Evolutionary conservation across 2,888 invertebrate genomes (phyloP), one percentile per base, ranked within the genome.

Genomic region (Perdita meconis): DNA sequence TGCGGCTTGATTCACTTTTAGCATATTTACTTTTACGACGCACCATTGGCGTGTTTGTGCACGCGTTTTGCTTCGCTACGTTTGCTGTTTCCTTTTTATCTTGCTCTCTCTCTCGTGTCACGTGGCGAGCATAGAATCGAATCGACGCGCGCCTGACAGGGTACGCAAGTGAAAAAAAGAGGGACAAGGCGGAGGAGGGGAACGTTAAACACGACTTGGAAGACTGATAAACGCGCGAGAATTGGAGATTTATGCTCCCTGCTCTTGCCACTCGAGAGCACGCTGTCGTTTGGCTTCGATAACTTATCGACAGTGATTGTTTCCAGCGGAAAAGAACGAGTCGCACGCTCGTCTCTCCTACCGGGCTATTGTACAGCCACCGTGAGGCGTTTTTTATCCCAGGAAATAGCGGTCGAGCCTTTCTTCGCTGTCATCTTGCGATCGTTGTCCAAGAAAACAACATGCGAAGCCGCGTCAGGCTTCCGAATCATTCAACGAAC

Each of bases 271-370:
- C 30, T 63, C 57, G 40, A 57, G 34, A 50, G 55, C 64, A 19
- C 34, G 60, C 61, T 57, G 69, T 55, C 73, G 66, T 51, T 68
- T 42, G 56, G 57, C 30, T 13, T 34, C 61, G 81, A 74, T 73
- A 77, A 74, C 57, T 63, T 84, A 82, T 83, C 73, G 44, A 2
- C 16, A 13, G n/a, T 30, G 77, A 60, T 71, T 72, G 53, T 71
- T 47, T 26, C 53, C 38, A 55, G 8, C 13, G 1, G 40, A 57
- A 64, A 53, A 24, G 30, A 61, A 47, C 44, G 10, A 47, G 44
- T 10, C 3, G 22, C 47, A 47, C 47, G 19, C 47, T 16, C 12
- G 47, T 47, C 10, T 10, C 22, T 22, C 22, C 12, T 10, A 19
- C 16, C 19, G 10, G 1, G 10, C 47, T 16, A 44, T n/a, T 19